phyloP scores from a whole-genome alignment of 2,113 vertebrate species.

The Grammomys surdaster region DNA sequence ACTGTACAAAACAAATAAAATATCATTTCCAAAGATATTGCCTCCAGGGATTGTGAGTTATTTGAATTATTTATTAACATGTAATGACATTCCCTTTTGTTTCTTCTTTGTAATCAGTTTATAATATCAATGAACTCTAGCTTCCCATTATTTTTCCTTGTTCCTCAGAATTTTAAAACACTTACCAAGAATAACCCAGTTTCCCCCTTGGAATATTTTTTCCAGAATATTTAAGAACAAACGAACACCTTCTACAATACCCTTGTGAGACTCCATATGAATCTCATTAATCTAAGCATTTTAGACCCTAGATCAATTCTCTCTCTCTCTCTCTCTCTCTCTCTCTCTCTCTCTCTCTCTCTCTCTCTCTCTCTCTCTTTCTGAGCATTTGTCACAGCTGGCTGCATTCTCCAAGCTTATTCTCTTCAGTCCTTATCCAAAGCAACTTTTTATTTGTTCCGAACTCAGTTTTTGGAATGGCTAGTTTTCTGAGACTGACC shows the following conservation, averaged over 20 bases:
- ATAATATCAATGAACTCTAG: background rate
- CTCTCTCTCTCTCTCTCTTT: background rate
- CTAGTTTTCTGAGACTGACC: background rate
- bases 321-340: too few species aligned
- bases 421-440: background rate
- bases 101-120: constrained; percentile 3
- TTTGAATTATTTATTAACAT: constrained; percentile 35
- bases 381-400: background rate
- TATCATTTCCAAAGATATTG: background rate
- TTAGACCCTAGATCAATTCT: background rate
- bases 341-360: background rate
- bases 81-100: background rate
- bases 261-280: background rate
- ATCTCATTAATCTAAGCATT: background rate
- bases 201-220: background rate
- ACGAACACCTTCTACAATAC: background rate
- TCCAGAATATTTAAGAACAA: background rate
- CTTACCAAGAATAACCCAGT: background rate
- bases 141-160: background rate
- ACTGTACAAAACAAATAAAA: constrained; percentile 9
- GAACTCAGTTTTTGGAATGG: background rate
- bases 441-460: background rate
- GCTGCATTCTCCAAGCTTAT: background rate
- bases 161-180: background rate
- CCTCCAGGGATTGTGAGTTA: background rate